phyloP scores from a whole-genome alignment of 2,797 vertebrate species.

The Caiman crocodilus region DNA sequence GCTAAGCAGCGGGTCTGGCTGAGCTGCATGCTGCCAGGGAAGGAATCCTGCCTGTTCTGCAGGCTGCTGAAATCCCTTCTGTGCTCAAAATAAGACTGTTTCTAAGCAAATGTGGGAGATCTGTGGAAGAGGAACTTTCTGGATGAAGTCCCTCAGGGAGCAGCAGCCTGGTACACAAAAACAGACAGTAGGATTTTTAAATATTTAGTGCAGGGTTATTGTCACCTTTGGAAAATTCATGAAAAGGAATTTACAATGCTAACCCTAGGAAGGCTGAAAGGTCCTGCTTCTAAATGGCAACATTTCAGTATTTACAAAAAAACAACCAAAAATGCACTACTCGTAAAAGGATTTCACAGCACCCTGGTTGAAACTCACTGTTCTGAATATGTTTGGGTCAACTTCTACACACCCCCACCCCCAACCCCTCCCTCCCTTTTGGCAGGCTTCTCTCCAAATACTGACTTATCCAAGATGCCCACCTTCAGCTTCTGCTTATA shows the following conservation, averaged over 20 bases:
- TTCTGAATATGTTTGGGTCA: background rate
- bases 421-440: background rate
- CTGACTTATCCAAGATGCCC: background rate
- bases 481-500: background rate
- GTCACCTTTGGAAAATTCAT: background rate
- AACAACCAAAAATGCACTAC: background rate
- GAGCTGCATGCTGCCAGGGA: background rate
- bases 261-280: background rate
- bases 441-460: background rate
- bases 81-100: background rate
- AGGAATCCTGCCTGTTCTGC: background rate
- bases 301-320: background rate
- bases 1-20: background rate
- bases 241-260: background rate
- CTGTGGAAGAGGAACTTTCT: background rate
- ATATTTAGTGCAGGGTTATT: accelerated
- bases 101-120: background rate
- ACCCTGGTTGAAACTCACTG: no score
- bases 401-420: background rate
- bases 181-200: background rate
- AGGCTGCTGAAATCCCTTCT: background rate
- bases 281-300: background rate
- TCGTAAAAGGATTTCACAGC: background rate
- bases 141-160: background rate
- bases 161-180: background rate